A percentile compares a stretch with the other conserved stretches of the same genome.
These are phyloP conservation scores for Labia minor DNA, from an alignment of 2,888 invertebrate genomes.

Conservation along the genomic window DNA sequence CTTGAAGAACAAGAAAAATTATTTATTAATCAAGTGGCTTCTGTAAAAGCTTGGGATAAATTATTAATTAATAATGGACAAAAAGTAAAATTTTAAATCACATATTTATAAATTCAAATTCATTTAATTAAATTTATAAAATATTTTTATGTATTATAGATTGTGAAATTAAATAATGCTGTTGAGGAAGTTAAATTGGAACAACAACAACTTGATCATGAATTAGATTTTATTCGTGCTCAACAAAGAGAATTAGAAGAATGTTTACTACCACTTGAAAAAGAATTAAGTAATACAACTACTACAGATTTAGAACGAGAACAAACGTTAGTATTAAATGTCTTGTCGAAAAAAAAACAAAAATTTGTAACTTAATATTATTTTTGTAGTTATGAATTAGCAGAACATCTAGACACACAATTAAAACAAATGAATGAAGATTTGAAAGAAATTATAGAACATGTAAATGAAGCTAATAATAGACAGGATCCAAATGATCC, in stretches of 20 bases:
- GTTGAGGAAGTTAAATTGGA: slow-evolving; percentile 82
- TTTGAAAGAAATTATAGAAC: slow-evolving; percentile 87
- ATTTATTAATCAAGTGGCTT: slow-evolving; percentile 87
- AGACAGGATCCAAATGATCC: slow-evolving; percentile 73
- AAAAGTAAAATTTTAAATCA: slow-evolving; percentile 45
- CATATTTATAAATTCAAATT: slow-evolving; percentile 13
- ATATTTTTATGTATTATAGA: too few relatives aligned
- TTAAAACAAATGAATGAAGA: slow-evolving; percentile 91
- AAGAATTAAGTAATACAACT: slow-evolving; percentile 56
- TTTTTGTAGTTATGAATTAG: slow-evolving; percentile 59
- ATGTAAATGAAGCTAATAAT: slow-evolving; percentile 79
- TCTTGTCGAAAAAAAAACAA: not conserved
- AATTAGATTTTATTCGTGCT: slow-evolving; percentile 81
- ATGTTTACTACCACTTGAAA: slow-evolving; percentile 73
- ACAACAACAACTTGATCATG: slow-evolving; percentile 81
- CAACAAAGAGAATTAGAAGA: slow-evolving; percentile 90
- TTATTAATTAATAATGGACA: slow-evolving; percentile 83
- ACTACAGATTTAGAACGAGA: slow-evolving; percentile 80
- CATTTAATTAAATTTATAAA: not conserved
- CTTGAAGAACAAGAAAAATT: slow-evolving; percentile 85
- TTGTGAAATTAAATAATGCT: slow-evolving; percentile 71
- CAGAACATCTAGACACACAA: slow-evolving; percentile 84
- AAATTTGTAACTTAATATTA: not conserved
- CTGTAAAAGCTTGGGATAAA: slow-evolving; percentile 92
- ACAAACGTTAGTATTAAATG: slow-evolving; percentile 57